Percentiles rank a stretch among this genome's conserved stretches.
These are phyloP conservation scores for Muscicapa comitata DNA, from an alignment of 2,797 vertebrate species.

Conservation along the genomic window DNA sequence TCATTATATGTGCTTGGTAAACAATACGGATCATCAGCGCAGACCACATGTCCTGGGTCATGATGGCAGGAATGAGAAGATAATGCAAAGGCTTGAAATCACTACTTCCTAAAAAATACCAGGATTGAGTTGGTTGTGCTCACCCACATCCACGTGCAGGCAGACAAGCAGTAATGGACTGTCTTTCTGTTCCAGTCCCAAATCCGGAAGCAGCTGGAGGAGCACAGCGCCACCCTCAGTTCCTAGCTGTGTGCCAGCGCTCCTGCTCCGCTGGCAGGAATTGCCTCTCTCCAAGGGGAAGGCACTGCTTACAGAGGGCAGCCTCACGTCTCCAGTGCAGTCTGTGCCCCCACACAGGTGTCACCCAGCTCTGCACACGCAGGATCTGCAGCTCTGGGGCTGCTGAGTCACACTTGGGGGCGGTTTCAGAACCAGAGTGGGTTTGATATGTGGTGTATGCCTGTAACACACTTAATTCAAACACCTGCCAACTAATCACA, in stretches of 20 bases:
- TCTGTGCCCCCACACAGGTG: fast-evolving
- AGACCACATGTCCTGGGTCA: fast-evolving
- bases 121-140: background rate
- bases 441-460: background rate
- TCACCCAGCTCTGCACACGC: background rate
- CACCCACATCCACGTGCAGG: fast-evolving
- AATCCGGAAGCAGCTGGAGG: constrained; percentile 69
- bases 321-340: background rate
- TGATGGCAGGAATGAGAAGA: background rate
- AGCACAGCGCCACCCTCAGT: background rate
- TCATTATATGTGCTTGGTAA: background rate
- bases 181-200: constrained; percentile 70
- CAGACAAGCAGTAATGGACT: background rate
- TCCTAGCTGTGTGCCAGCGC: background rate
- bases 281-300: background rate
- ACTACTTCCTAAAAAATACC: background rate
- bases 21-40: background rate
- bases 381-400: background rate
- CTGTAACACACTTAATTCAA: background rate
- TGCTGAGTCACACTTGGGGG: fast-evolving
- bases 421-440: fast-evolving
- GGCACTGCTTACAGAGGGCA: background rate
- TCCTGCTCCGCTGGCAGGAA: fast-evolving
- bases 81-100: background rate
- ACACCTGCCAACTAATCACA: background rate